Evolutionary conservation across 2,113 vertebrate genomes (phyloP), one percentile per base, ranked within the genome.

Genomic region (Puntigrus tetrazona): DNA sequence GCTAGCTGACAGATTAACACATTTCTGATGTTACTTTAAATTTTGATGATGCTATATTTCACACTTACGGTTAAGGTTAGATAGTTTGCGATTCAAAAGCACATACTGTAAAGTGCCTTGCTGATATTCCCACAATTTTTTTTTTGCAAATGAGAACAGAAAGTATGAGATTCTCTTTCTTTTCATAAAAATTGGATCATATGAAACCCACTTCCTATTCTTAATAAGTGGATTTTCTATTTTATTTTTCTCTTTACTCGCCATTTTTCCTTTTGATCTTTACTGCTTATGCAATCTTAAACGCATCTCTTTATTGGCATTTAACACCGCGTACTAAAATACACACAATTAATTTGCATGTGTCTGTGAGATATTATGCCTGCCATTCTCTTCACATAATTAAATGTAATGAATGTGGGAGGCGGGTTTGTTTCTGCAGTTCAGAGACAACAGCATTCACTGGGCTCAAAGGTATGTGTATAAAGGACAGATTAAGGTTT

Each of bases 371-470:
- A 47, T 11, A 36, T 65, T 65, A 47, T 45, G 10, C 38, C 25
- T 47, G 8, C 6, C 9, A 65, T 29, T 45, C 57, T 18, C 25
- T 80, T 65, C 18, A 31, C 78, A 47, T 31, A 45, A 80, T 80
- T 47, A 47, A 25, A 77, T 36, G 75, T 47, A 47, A 47, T 45
- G 75, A 47, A 31, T 47, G 59, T 65, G 41, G 78, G 78, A 80
- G 59, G 78, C 59, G 8, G 25, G 18, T 65, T 80, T 65, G n/a
- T 65, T 20, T 65, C 38, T 10, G 9, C 57, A 59, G 76, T n/a
- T 25, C 25, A 43, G 16, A 43, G 74, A 76, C 47, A 77, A 77
- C 45, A 57, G 22, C 50, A n/a, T 29, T 18, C 29, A 18, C 31
- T 55, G 16, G 38, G 76, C 55, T 59, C 59, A 45, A 41, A 45